Conservation (phyloP, 2,797 vertebrate genomes). For the Oreortyx pictus region DNA sequence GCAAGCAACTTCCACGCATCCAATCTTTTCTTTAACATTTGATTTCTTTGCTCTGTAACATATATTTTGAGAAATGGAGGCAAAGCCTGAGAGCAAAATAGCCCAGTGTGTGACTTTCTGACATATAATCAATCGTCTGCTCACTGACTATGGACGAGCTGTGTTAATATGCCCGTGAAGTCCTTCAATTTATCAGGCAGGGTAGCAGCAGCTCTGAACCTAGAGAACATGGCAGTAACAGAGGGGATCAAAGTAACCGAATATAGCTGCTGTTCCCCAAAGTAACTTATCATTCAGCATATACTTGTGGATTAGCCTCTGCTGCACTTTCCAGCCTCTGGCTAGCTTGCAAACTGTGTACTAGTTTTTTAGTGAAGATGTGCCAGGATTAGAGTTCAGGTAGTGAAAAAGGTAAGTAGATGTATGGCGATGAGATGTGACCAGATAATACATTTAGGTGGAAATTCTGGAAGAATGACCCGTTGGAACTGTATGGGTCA, state of each 20-base stretch:
- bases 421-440: background rate
- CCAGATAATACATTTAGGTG: background rate
- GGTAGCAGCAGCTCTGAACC: constrained; percentile 37
- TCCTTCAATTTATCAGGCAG: constrained; percentile 62
- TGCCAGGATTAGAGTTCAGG: background rate
- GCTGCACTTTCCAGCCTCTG: constrained; percentile 21
- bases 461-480: background rate
- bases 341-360: background rate
- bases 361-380: background rate
- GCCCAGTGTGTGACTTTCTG: constrained; percentile 64
- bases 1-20: background rate
- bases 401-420: background rate
- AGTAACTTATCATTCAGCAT: constrained; percentile 44
- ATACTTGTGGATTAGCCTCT: constrained; percentile 34
- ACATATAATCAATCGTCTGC: constrained; percentile 72
- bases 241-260: constrained; percentile 14
- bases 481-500: background rate
- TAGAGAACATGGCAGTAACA: background rate
- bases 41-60: constrained; percentile 37
- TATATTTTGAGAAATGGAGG: constrained; percentile 62
- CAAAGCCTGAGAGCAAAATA: constrained; percentile 55
- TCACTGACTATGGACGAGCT: constrained; percentile 37
- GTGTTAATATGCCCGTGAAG: constrained; percentile 61
- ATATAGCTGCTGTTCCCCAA: constrained; percentile 8
- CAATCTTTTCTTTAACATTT: constrained; percentile 39